phyloP scores from a whole-genome alignment of 1,140 invertebrate species.

The Brachionus paranguensis region DNA sequence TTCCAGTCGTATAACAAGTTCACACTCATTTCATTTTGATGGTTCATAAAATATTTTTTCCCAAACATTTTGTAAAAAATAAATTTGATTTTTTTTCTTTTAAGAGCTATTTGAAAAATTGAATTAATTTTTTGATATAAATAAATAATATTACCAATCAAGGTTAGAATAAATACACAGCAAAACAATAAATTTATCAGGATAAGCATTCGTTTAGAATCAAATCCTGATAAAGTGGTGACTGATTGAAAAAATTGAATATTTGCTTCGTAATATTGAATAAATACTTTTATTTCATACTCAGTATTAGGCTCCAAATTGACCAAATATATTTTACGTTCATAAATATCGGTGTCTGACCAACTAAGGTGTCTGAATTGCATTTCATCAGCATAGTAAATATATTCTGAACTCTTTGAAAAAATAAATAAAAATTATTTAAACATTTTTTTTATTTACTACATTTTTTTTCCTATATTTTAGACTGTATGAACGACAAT shows the following conservation, averaged over 20 bases:
- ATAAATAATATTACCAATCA: neutral
- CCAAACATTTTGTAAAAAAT: neutral
- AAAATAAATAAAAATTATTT: neutral
- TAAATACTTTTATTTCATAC: neutral
- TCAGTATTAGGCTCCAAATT: neutral
- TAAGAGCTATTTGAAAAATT: neutral
- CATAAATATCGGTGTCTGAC: neutral
- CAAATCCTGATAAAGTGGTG: neutral
- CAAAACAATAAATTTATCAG: neutral
- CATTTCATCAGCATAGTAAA: neutral
- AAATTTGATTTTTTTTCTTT: neutral
- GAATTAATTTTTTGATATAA: neutral
- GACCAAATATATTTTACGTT: neutral
- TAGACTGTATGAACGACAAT: neutral
- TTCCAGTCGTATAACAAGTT: constrained; percentile 6
- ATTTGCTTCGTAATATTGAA: neutral
- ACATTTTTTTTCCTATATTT: neutral
- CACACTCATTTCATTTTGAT: neutral
- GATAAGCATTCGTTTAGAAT: neutral
- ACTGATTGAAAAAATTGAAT: neutral
- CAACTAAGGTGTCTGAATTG: neutral
- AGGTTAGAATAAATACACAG: neutral
- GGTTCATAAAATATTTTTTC: neutral
- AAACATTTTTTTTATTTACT: neutral
- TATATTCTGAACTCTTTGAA: neutral